These are phyloP conservation scores for Camarhynchus parvulus DNA, from an alignment of 2,113 vertebrate genomes.

Conservation along the genomic window DNA sequence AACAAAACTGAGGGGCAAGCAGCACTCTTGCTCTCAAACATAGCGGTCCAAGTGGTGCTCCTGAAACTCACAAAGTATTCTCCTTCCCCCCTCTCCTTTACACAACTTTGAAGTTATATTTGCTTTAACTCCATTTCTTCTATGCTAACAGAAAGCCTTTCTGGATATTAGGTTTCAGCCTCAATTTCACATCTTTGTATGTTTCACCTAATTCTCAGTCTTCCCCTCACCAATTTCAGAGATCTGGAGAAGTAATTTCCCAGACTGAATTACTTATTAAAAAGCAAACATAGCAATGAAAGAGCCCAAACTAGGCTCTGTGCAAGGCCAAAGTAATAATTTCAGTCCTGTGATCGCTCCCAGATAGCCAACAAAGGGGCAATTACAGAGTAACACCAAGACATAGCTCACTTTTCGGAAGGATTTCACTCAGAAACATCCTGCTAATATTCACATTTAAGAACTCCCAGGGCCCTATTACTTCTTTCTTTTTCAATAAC, in stretches of 20 bases:
- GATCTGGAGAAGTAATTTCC: conserved; percentile 33
- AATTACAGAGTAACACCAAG: conserved; percentile 24
- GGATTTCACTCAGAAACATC: conserved; percentile 34
- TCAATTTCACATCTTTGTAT: conserved; percentile 5
- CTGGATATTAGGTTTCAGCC: neutral
- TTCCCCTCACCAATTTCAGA: neutral
- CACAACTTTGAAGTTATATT: neutral
- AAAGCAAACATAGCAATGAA: conserved; percentile 7
- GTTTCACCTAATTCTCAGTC: conserved; percentile 15
- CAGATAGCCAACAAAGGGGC: conserved; percentile 21
- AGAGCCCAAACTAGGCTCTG: neutral
- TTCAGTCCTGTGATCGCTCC: neutral
- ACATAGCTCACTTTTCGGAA: neutral
- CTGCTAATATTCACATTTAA: conserved; percentile 10
- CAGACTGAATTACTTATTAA: conserved; percentile 33
- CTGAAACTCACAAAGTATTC: neutral
- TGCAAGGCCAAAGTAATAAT: neutral
- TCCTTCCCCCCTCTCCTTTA: neutral
- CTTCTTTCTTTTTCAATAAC: neutral
- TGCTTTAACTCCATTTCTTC: neutral
- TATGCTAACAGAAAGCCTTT: neutral
- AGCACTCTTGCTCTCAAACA: neutral
- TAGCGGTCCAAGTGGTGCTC: neutral
- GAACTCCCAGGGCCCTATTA: conserved; percentile 13
- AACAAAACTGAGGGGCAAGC: neutral